Base-by-base conservation (phyloP, 2,797 vertebrate species). In the Streptopelia turtur region DNA sequence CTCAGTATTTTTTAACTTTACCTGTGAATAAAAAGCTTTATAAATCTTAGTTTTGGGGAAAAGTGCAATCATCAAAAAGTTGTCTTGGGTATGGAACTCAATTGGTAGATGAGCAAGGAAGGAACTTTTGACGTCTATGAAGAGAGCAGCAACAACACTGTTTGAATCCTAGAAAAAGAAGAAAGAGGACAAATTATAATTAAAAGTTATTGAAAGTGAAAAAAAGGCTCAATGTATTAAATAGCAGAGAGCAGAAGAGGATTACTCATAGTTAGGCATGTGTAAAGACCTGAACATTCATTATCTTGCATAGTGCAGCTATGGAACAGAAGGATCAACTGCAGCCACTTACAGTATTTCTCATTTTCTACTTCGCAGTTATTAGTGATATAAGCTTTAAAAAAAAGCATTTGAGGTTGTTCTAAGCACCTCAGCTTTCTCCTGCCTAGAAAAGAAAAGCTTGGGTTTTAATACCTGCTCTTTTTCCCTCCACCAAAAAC, bases 11-110 rank as follows among this genome's bases (percentile, higher is more conserved):
- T 63, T 17, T 35, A 30, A 28, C 13, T 68, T 98, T 96, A 99
- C 99, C 98, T 99, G 98, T 65, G 98, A 98, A 93, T 99, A 99
- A 96, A 98, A 99, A 78, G 98, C 97, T 97, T 98, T 98, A 96
- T 99, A 98, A 96, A 98, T 98, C 97, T 98, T 99, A 31, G 98
- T 99, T 94, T 97, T 98, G 63, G 99, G 98, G 93, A 98, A 98
- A 89, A 99, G 98, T 90, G 98, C 98, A 86, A 99, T 98, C 93
- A 98, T 98, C 96, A 99, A 96, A 80, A 98, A 98, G 89, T 95
- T 98, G 92, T 98, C 98, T 21, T 92, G 76, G 83, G 97, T 98
- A 90, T 98, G 98, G 83, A 99, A 98, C 72, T 99, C 98, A 95
- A 99, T 96, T 0, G 99, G 99, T 31, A 99, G 97, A 93, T 99